Conservation (phyloP, 1,140 invertebrate species). For the Hylyphantes graminicola region DNA sequence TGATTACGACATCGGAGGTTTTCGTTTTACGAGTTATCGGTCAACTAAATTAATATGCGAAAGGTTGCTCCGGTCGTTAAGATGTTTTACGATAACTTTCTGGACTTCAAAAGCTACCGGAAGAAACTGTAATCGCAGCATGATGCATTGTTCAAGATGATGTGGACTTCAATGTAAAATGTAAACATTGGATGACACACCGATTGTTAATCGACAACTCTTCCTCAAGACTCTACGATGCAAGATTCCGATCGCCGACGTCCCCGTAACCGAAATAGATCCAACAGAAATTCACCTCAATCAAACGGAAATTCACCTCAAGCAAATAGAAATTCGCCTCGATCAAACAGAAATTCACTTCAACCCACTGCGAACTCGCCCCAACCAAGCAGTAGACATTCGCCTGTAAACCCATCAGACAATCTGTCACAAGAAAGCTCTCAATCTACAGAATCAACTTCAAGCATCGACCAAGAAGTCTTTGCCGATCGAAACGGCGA, state of each 20-base stretch:
- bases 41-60: neutral
- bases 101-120: slow-evolving; percentile 37
- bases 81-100: slow-evolving; percentile 1
- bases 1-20: too few relatives aligned
- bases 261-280: slow-evolving; percentile 2
- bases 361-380: too few relatives aligned
- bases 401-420: too few relatives aligned
- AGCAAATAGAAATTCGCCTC: neutral
- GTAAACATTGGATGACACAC: slow-evolving; percentile 17
- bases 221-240: slow-evolving; percentile 31
- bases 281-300: slow-evolving; percentile 21
- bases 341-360: too few relatives aligned
- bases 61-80: neutral
- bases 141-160: neutral
- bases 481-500: slow-evolving; percentile 48
- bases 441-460: neutral
- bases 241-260: slow-evolving; percentile 27
- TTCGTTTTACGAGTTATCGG: too few relatives aligned
- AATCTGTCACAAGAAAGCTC: neutral
- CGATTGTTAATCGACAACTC: slow-evolving; percentile 41
- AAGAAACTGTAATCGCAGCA: slow-evolving; percentile 6
- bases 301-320: slow-evolving; percentile 15
- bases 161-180: neutral
- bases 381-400: too few relatives aligned
- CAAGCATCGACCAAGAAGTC: neutral